phyloP scores from a whole-genome alignment of 2,888 invertebrate genomes.

The Caenorhabditis panamensis region DNA sequence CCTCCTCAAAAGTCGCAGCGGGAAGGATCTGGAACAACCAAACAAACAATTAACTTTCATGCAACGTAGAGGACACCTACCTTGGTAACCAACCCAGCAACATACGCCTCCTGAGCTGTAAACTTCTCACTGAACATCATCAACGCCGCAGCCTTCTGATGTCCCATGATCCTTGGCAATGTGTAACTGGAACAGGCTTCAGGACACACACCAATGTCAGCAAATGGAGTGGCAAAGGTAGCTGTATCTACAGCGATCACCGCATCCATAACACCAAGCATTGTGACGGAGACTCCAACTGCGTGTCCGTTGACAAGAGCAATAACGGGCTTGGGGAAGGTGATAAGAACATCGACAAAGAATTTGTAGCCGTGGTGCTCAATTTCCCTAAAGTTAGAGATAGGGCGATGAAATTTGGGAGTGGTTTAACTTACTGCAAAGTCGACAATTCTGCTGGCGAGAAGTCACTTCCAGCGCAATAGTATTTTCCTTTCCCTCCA shows the following conservation, averaged over 20 bases:
- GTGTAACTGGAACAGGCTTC: constrained; percentile 73
- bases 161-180: constrained; percentile 83
- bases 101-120: constrained; percentile 88
- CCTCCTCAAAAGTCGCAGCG: constrained; percentile 55
- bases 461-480: constrained; percentile 90
- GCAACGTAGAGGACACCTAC: constrained; percentile 83
- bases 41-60: no score
- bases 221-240: constrained; percentile 73
- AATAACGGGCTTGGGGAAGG: constrained; percentile 91
- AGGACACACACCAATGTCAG: constrained; percentile 72
- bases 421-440: constrained; percentile 33
- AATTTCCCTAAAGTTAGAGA: constrained; percentile 26
- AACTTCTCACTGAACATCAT: constrained; percentile 87
- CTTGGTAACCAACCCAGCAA: constrained; percentile 88
- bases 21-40: constrained; percentile 63
- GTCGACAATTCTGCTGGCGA: constrained; percentile 62
- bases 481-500: constrained; percentile 86
- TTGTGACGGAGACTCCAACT: constrained; percentile 93
- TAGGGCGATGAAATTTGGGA: constrained; percentile 42
- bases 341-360: constrained; percentile 88
- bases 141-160: constrained; percentile 86
- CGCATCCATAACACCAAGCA: constrained; percentile 90
- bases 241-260: constrained; percentile 90
- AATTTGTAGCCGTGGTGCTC: constrained; percentile 83
- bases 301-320: constrained; percentile 95